Base-by-base conservation (phyloP, 64 coral and sea anemone species). In the Anthopleura sola region DNA sequence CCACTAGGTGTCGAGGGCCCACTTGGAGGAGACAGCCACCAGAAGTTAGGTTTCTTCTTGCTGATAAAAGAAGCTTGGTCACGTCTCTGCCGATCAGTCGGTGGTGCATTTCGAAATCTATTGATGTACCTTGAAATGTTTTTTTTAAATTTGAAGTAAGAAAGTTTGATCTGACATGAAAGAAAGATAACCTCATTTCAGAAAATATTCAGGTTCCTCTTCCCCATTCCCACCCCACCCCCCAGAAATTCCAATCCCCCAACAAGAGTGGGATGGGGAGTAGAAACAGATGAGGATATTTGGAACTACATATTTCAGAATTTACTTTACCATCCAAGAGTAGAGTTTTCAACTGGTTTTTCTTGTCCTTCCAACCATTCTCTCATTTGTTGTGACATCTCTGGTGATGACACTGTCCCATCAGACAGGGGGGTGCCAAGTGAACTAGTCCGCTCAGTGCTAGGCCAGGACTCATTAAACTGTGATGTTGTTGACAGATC, bases 381-480 rank as follows among this genome's bases (percentile, higher is more conserved):
- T 88, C 1, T 88, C 48, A 64, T 23, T 75, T 62, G 90, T 85
- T 47, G 29, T 78, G 15, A 92, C 90, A 82, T 89, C 82, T 96
- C 94, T 38, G 90, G 94, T 2, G 94, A 88, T 44, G 90, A 95
- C 7, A 90, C 86, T 53, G 91, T 57, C 19, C 36, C 44, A 79
- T 79, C 76, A 83, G 49, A 56, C 82, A 33, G 21, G 20, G 31
- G 44, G 48, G 82, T 83, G 18, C 82, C 50, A 36, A 54, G 28
- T 60, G 78, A 87, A 8, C 66, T 20, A 58, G 83, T 85, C 8
- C 79, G 38, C 55, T 92, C 94, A 53, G 94, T 92, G 29, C 94
- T 96, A 3, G 90, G 94, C 94, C 94, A 96, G 32, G 94, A 96
- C 81, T 96, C 94, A 40, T 96, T 92, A 75, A 96, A 96, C 44